Evolutionary conservation across 2,113 vertebrate species (phyloP).

Genomic region (Phalacrocorax pelagicus): DNA sequence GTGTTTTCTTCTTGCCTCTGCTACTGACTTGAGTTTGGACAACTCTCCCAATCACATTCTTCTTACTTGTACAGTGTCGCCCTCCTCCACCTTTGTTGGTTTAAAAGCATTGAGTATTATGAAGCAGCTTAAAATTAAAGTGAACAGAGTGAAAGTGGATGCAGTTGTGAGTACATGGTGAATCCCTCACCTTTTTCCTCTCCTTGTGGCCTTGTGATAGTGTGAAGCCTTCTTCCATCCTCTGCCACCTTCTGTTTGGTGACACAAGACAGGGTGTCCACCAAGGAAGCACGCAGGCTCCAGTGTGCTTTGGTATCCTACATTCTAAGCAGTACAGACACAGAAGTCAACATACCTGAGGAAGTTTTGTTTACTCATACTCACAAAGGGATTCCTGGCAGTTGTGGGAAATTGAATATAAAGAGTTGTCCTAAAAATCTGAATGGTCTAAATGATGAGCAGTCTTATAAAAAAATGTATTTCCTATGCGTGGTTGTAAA

Average conservation of each 20-base stretch:
- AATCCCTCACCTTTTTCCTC: neutral
- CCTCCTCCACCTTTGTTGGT: neutral
- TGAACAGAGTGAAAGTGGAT: neutral
- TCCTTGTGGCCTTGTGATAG: neutral
- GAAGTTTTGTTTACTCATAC: neutral
- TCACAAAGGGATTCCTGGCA: neutral
- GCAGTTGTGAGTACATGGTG: neutral
- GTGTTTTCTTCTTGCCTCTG: neutral
- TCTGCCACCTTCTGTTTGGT: neutral
- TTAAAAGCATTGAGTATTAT: neutral
- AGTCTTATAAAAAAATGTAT: neutral
- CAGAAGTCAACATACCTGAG: neutral
- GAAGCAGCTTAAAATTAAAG: neutral
- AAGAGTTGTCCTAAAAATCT: neutral
- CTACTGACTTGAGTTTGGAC: neutral
- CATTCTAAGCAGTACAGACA: neutral
- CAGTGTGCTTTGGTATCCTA: neutral
- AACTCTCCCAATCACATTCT: neutral
- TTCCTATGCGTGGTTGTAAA: slow-evolving; percentile 3
- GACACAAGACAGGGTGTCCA: neutral
- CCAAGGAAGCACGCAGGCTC: neutral
- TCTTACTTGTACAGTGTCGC: neutral
- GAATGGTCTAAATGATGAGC: neutral
- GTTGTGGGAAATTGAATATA: neutral
- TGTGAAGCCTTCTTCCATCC: neutral